Evolutionary conservation across 92 coral and sea anemone species (phyloP).

Genomic region (Umimayanthus chanpuru): DNA sequence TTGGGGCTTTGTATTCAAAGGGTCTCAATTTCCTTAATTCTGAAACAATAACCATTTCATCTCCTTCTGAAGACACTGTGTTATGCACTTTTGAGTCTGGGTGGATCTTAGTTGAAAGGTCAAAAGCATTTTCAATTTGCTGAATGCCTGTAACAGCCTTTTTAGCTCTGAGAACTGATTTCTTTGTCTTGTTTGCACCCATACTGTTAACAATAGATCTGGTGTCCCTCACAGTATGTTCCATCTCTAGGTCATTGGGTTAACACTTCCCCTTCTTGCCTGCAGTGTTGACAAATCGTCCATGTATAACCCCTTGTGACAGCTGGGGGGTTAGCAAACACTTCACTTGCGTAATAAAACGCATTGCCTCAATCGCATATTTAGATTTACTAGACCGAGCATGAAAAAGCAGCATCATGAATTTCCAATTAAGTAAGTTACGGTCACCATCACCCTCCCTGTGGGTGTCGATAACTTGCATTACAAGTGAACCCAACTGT

Average conservation of each 20-base stretch:
- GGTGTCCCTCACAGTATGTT: slow-evolving; percentile 20
- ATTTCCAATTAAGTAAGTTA: slow-evolving; percentile 46
- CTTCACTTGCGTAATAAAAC: slow-evolving; percentile 37
- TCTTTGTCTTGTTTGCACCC: slow-evolving; percentile 41
- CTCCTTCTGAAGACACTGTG: not conserved
- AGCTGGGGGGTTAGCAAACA: slow-evolving; percentile 30
- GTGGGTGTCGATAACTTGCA: slow-evolving; percentile 55
- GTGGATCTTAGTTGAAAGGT: not conserved
- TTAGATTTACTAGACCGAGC: slow-evolving; percentile 31
- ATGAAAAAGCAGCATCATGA: slow-evolving; percentile 46
- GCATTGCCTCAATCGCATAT: slow-evolving; percentile 60
- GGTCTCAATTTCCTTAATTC: not conserved
- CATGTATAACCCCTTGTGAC: slow-evolving; percentile 47
- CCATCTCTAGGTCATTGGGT: slow-evolving; percentile 47
- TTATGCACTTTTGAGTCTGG: not conserved
- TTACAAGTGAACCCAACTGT: slow-evolving; percentile 43
- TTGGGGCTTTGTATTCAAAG: not conserved
- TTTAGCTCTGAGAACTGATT: not conserved
- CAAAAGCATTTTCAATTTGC: not conserved
- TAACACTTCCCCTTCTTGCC: slow-evolving; percentile 29
- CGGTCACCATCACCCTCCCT: slow-evolving; percentile 52
- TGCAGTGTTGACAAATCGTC: slow-evolving; percentile 41
- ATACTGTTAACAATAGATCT: slow-evolving; percentile 26
- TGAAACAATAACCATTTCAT: not conserved
- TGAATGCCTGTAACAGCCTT: slow-evolving; percentile 1